A percentile compares a stretch with the other conserved stretches of the same genome.
These are phyloP conservation scores for Venturia canescens DNA, from an alignment of 1,140 invertebrate genomes.

Conservation along the genomic window DNA sequence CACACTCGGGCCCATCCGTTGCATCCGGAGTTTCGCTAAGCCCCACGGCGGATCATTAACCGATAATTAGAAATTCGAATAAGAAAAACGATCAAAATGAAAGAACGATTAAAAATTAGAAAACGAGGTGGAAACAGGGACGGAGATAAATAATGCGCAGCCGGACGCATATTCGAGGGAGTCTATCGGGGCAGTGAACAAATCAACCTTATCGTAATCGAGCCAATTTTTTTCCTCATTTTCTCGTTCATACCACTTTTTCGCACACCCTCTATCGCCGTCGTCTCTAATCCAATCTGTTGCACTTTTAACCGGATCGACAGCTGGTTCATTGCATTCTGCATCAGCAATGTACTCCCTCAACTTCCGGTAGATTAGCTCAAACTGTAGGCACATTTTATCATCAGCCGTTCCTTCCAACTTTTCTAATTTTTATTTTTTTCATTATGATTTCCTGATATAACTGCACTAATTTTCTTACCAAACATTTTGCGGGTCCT, in stretches of 20 bases:
- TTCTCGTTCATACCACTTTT: conserved; percentile 25
- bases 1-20: conserved; percentile 35
- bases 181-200: conserved; percentile 12
- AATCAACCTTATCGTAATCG: conserved; percentile 39
- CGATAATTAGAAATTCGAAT: conserved; percentile 42
- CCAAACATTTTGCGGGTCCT: not conserved
- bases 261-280: conserved; percentile 18
- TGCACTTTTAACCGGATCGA: conserved; percentile 65
- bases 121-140: not conserved
- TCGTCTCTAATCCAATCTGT: conserved; percentile 49
- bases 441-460: not conserved
- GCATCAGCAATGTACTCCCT: conserved; percentile 32
- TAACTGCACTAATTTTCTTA: not conserved
- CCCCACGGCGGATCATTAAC: conserved; percentile 27
- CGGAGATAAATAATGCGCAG: not conserved
- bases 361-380: conserved; percentile 35
- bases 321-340: conserved; percentile 70
- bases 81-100: conserved; percentile 4
- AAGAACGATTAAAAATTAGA: conserved; percentile 6
- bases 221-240: conserved; percentile 43
- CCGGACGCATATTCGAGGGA: not conserved
- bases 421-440: not conserved
- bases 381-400: not conserved
- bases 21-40: conserved; percentile 21
- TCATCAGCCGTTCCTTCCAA: not conserved